These are phyloP conservation scores for Anthonomus grandis DNA, from an alignment of 1,140 invertebrate genomes.

Conservation along the genomic window DNA sequence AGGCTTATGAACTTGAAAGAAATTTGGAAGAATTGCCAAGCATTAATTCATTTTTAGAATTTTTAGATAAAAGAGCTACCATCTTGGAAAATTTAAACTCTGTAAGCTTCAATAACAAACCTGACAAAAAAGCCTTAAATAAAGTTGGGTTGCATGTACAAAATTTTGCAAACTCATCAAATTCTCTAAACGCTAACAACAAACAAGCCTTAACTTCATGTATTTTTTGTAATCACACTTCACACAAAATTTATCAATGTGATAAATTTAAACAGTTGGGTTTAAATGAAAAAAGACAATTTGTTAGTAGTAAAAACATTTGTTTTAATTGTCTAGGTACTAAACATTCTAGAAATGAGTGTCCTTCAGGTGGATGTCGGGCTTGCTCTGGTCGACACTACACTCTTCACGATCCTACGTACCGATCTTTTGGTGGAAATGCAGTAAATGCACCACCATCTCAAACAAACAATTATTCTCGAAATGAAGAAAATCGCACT, in stretches of 20 bases:
- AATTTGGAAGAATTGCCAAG: no score
- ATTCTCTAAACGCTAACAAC: no score
- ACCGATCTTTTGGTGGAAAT: background rate
- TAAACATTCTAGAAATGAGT: slow-evolving; percentile 4
- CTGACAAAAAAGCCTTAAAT: no score
- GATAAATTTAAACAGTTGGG: background rate
- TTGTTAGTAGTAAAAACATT: slow-evolving; percentile 1
- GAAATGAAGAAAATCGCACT: background rate
- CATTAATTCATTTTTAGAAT: no score
- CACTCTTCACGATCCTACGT: slow-evolving; percentile 10
- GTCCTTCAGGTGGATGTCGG: slow-evolving; percentile 7
- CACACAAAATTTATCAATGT: slow-evolving; percentile 12
- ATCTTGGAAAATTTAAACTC: no score
- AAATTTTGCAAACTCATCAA: no score
- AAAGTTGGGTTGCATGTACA: no score
- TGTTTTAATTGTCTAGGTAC: slow-evolving; percentile 22
- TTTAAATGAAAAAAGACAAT: background rate
- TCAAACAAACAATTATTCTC: background rate
- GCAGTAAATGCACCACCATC: background rate
- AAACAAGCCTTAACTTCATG: no score
- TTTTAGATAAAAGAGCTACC: no score
- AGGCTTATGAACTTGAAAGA: no score
- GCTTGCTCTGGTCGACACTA: slow-evolving; percentile 11
- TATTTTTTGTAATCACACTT: no score
- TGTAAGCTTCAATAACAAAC: no score